Evolutionary conservation across 1,140 invertebrate species (phyloP).

Genomic region (Drosophila albomicans): DNA sequence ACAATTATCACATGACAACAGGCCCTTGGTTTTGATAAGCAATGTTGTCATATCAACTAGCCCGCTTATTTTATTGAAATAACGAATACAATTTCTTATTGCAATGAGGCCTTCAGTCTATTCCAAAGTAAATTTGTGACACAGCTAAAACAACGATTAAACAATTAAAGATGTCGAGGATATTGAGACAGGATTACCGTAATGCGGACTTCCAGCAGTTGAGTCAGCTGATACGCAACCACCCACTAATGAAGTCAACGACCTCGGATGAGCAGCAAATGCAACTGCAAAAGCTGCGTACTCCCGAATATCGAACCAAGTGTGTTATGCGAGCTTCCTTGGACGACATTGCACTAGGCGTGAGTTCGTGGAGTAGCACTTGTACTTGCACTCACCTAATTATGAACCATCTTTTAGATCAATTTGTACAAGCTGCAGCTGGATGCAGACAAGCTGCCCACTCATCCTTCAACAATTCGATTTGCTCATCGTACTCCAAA

Average conservation of each 20-base stretch:
- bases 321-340: conserved; percentile 75
- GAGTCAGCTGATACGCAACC: conserved; percentile 51
- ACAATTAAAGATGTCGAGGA: conserved; percentile 47
- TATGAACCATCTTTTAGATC: conserved; percentile 38
- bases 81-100: too few relatives aligned
- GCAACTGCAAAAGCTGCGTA: conserved; percentile 59
- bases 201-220: conserved; percentile 64
- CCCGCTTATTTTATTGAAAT: too few relatives aligned
- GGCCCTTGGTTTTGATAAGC: not conserved
- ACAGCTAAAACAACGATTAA: not conserved
- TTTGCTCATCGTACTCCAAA: conserved; percentile 25
- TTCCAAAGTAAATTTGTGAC: conserved; percentile 8
- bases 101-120: too few relatives aligned
- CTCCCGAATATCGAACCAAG: conserved; percentile 69
- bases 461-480: not conserved
- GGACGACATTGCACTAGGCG: conserved; percentile 74
- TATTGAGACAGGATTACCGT: conserved; percentile 64
- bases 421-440: conserved; percentile 67
- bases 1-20: conserved; percentile 46
- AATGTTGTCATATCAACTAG: too few relatives aligned
- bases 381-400: not conserved
- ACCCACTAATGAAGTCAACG: conserved; percentile 58
- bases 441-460: conserved; percentile 24
- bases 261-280: conserved; percentile 27
- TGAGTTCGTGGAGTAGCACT: conserved; percentile 29